Evolutionary conservation across 2,113 vertebrate genomes (phyloP).

Genomic region (Herpetotheres cachinnans): DNA sequence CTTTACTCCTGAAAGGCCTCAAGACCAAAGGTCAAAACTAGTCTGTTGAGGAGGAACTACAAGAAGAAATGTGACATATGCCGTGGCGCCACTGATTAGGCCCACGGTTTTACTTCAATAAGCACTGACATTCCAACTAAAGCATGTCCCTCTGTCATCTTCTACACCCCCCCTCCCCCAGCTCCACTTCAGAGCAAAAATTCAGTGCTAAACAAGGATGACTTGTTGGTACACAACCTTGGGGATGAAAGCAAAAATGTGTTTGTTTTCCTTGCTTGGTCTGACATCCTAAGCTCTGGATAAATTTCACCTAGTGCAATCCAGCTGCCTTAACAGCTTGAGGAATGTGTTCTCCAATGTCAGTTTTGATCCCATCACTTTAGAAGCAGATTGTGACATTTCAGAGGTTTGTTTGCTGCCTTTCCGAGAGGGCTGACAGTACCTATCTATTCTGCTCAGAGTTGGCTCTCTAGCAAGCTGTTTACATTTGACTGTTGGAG

Average conservation of each 20-base stretch:
- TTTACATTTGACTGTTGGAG: constrained; percentile 35
- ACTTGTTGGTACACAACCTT: constrained; percentile 54
- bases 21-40: not conserved
- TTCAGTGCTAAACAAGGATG: constrained; percentile 5
- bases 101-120: not conserved
- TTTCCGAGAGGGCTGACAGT: constrained; percentile 37
- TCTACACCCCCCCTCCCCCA: not conserved
- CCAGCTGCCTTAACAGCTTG: constrained; percentile 69
- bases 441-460: constrained; percentile 52
- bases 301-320: constrained; percentile 59
- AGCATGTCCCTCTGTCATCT: constrained; percentile 40
- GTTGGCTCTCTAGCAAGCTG: constrained; percentile 18
- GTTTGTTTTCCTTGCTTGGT: constrained; percentile 55
- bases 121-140: constrained; percentile 48
- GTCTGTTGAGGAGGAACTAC: not conserved
- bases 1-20: not conserved
- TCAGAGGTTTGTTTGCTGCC: constrained; percentile 61
- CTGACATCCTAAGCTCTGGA: constrained; percentile 63
- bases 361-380: constrained; percentile 65
- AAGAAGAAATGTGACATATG: constrained; percentile 24
- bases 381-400: constrained; percentile 64
- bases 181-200: constrained; percentile 44
- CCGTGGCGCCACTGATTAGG: not conserved
- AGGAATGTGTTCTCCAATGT: constrained; percentile 43
- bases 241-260: constrained; percentile 54